Conservation (phyloP, 2,888 invertebrate genomes). For the Sepioteuthis lessoniana region DNA sequence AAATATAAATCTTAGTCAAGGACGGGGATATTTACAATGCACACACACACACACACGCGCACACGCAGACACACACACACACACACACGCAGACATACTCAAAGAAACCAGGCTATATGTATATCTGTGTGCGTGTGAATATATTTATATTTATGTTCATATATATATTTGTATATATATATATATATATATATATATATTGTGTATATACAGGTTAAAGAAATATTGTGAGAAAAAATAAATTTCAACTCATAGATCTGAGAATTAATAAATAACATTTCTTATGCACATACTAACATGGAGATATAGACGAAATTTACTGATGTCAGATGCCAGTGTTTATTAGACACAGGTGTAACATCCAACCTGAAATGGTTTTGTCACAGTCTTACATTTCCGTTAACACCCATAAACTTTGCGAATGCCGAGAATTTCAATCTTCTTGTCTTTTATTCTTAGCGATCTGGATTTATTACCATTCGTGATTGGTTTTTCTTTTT, state of each 20-base stretch:
- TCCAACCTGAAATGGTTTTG: neutral
- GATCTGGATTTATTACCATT: slow-evolving; percentile 6
- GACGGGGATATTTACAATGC: no score
- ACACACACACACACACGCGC: no score
- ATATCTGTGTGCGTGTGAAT: no score
- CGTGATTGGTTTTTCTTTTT: neutral
- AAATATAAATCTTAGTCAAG: no score
- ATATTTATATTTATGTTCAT: no score
- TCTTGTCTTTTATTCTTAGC: neutral
- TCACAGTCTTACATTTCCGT: slow-evolving; percentile 33
- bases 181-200: no score
- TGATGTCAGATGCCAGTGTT: neutral
- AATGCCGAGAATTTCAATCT: neutral
- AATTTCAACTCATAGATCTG: neutral
- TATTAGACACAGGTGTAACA: slow-evolving; percentile 18
- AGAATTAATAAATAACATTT: slow-evolving; percentile 16
- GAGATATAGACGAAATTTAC: neutral
- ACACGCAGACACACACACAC: no score
- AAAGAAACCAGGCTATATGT: no score
- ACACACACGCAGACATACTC: no score
- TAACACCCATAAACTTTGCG: slow-evolving; percentile 17
- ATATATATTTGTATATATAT: no score
- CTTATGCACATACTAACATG: neutral
- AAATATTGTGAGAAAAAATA: no score
- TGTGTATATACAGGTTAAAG: no score